These are phyloP conservation scores for Willisornis vidua DNA, from an alignment of 2,113 vertebrate genomes.

Conservation along the genomic window DNA sequence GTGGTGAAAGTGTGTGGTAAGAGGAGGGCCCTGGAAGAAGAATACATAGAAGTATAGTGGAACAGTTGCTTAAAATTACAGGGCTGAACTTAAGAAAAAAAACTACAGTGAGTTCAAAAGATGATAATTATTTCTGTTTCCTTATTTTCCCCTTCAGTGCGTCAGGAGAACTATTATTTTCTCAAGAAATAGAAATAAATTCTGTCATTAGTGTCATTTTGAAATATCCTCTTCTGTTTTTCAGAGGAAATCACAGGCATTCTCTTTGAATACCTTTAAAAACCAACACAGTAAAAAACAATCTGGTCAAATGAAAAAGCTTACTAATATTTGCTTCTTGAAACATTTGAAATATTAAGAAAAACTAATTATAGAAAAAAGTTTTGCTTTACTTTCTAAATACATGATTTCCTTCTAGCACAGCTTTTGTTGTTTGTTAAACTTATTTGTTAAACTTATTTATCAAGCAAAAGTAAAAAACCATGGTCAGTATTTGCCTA, in stretches of 20 bases:
- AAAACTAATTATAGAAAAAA: background rate
- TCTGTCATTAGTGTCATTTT: background rate
- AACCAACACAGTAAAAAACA: background rate
- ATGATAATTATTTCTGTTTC: background rate
- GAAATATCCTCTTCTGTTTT: background rate
- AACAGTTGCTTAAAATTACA: background rate
- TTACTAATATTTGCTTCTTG: background rate
- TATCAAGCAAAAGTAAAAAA: background rate
- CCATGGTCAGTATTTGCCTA: slow-evolving; percentile 63
- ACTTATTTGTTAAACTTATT: background rate
- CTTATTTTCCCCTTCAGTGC: background rate
- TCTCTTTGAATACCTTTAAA: background rate
- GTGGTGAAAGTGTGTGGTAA: background rate
- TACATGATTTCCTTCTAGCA: background rate
- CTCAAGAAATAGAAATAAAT: background rate
- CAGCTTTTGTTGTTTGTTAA: background rate
- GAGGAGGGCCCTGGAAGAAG: background rate
- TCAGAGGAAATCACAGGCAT: background rate
- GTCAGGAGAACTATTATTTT: background rate
- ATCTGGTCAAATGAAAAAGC: background rate
- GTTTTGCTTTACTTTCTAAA: background rate
- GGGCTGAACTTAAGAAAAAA: background rate
- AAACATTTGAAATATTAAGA: background rate
- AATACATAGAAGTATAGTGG: background rate
- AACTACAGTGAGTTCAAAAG: background rate